Conservation (phyloP, 1,140 invertebrate genomes). For the Lordiphosa mommai region DNA sequence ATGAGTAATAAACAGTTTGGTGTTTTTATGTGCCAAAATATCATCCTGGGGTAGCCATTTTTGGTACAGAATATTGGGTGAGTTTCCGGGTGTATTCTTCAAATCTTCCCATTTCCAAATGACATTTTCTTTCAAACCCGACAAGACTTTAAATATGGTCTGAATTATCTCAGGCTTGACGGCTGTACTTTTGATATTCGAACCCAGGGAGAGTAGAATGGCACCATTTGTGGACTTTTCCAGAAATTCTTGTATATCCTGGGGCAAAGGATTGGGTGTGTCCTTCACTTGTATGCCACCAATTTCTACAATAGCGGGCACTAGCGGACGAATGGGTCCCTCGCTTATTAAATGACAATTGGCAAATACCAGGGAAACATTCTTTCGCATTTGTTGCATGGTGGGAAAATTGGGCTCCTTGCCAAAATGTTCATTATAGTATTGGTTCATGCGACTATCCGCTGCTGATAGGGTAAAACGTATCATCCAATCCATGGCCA, state of each 20-base stretch:
- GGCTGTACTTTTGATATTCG: slow-evolving; percentile 79
- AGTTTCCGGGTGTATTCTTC: slow-evolving; percentile 81
- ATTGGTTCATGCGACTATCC: neutral
- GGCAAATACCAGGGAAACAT: slow-evolving; percentile 58
- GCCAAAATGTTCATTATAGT: slow-evolving; percentile 25
- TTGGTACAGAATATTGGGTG: slow-evolving; percentile 83
- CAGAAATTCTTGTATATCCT: slow-evolving; percentile 81
- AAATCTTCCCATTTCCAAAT: slow-evolving; percentile 83
- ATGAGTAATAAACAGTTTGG: slow-evolving; percentile 86
- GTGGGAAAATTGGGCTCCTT: slow-evolving; percentile 21
- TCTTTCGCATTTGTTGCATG: slow-evolving; percentile 32
- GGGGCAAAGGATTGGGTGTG: slow-evolving; percentile 64
- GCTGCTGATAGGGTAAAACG: neutral
- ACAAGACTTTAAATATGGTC: slow-evolving; percentile 80
- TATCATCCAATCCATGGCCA: neutral
- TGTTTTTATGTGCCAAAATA: slow-evolving; percentile 84
- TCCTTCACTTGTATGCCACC: slow-evolving; percentile 80
- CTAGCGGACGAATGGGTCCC: slow-evolving; percentile 64
- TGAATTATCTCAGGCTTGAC: slow-evolving; percentile 79
- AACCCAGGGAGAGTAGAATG: slow-evolving; percentile 83
- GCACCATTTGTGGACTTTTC: slow-evolving; percentile 80
- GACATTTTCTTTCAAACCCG: slow-evolving; percentile 80
- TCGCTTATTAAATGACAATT: slow-evolving; percentile 57
- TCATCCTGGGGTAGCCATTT: slow-evolving; percentile 88
- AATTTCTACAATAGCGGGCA: slow-evolving; percentile 75